Evolutionary conservation across 2,113 vertebrate genomes (phyloP), one percentile per base, ranked within the genome.

Genomic region (Agapornis roseicollis): DNA sequence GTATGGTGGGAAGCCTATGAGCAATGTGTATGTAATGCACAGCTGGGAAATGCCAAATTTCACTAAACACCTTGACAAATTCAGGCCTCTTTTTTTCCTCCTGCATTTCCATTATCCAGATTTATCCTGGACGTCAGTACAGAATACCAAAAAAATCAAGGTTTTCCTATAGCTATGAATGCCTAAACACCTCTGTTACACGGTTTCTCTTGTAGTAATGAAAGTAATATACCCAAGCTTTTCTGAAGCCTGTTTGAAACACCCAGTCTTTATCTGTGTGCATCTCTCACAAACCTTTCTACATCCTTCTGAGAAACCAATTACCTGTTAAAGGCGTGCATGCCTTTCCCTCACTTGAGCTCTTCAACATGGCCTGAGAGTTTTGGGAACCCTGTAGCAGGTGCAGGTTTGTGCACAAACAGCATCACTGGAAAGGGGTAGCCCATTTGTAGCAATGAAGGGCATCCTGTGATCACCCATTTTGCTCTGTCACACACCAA

Each of bases 371-470:
- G 0, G 39, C 55, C 64, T 15, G 37, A 17, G 70, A 39, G 42
- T 58, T 91, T 60, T 2, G 55, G 71, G 81, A 74, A 71, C 8
- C 17, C 68, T 18, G 80, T 3, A 29, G 91, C 85, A 90, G 79
- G 53, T 58, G 81, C n/a, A 23, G 82, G 46, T 49, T 29, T 53
- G 66, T 31, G 80, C 50, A 63, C 4, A 0, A 56, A 70, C 6
- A 33, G n/a, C 58, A 47, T 58, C 13, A 7, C 74, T 90, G 77
- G 49, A 80, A 91, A 94, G 86, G 90, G 49, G 33, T 18, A 71
- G 90, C 53, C 27, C 27, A 9, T 82, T 88, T 87, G 87, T 27
- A 65, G 49, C 29, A 70, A 91, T 18, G 68, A 93, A 91, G 91
- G 82, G 65, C 94, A 71, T 91, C 87, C 87, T 88, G 58, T 39